phyloP scores from a whole-genome alignment of 1,140 invertebrate species.

The Calycopis cecrops region DNA sequence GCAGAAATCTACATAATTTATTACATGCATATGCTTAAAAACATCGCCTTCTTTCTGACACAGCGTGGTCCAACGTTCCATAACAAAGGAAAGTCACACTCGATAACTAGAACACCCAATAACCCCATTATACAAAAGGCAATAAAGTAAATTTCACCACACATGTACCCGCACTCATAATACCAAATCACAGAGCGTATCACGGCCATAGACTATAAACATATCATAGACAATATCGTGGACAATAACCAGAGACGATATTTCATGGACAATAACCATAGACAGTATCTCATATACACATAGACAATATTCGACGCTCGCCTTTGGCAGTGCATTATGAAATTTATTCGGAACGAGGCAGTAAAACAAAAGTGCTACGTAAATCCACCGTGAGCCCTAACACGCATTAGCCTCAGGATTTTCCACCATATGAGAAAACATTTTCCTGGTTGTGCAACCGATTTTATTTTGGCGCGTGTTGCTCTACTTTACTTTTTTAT shows the following conservation, averaged over 20 bases:
- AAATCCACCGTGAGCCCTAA: slow-evolving; percentile 45
- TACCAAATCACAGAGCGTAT: slow-evolving; percentile 22
- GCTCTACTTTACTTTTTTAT: slow-evolving; percentile 40
- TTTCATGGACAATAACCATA: neutral
- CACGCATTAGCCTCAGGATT: slow-evolving; percentile 53
- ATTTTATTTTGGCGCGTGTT: slow-evolving; percentile 31
- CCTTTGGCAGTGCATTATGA: slow-evolving; percentile 35
- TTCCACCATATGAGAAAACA: slow-evolving; percentile 65
- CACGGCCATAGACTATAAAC: slow-evolving; percentile 29
- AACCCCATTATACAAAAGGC: neutral
- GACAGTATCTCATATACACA: slow-evolving; percentile 5
- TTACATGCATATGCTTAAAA: too few relatives aligned
- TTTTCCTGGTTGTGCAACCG: slow-evolving; percentile 43
- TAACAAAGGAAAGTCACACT: too few relatives aligned
- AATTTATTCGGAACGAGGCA: slow-evolving; percentile 49
- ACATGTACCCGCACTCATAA: slow-evolving; percentile 16
- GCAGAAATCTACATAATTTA: too few relatives aligned
- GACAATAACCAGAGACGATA: neutral
- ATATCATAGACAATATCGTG: slow-evolving; percentile 29
- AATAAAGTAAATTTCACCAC: slow-evolving; percentile 13
- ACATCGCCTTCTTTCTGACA: too few relatives aligned
- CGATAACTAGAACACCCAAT: too few relatives aligned
- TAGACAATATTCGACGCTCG: slow-evolving; percentile 17
- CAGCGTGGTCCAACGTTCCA: too few relatives aligned
- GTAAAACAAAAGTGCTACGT: slow-evolving; percentile 61